Percentiles rank a stretch among this genome's conserved stretches.
Conservation (phyloP, 1,140 invertebrate genomes). For the Panagrolaimus sp. region DNA sequence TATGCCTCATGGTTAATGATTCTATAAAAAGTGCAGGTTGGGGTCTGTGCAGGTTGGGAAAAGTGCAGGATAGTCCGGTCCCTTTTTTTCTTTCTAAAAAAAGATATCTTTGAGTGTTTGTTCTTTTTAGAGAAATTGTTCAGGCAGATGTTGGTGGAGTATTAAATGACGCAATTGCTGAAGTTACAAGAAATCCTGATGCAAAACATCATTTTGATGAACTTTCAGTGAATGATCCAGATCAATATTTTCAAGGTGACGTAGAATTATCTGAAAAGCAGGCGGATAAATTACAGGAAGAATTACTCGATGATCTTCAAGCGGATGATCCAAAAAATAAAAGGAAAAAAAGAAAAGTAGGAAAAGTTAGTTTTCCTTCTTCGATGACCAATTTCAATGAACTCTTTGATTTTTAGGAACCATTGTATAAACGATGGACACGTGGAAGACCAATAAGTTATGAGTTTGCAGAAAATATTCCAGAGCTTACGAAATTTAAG, state of each 20-base stretch:
- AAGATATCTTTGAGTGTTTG: not conserved
- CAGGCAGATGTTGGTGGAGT: slow-evolving; percentile 25
- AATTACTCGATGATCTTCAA: slow-evolving; percentile 24
- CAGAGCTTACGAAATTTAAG: slow-evolving; percentile 29
- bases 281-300: slow-evolving; percentile 34
- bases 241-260: slow-evolving; percentile 58
- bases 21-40: too few relatives aligned
- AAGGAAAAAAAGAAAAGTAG: slow-evolving; percentile 36
- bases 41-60: too few relatives aligned
- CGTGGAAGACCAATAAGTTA: slow-evolving; percentile 47
- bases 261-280: slow-evolving; percentile 52
- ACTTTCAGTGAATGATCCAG: slow-evolving; percentile 50
- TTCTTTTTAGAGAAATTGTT: slow-evolving; percentile 24
- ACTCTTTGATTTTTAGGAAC: slow-evolving; percentile 44
- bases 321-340: slow-evolving; percentile 23
- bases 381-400: not conserved
- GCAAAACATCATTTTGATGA: slow-evolving; percentile 40
- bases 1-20: too few relatives aligned
- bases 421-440: slow-evolving; percentile 56
- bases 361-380: slow-evolving; percentile 25
- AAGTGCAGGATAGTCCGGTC: too few relatives aligned
- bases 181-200: slow-evolving; percentile 23
- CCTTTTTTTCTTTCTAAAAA: not conserved
- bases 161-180: slow-evolving; percentile 13
- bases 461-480: slow-evolving; percentile 54